Base-by-base conservation (phyloP, 2,113 vertebrate genomes). In the Tautogolabrus adspersus region DNA sequence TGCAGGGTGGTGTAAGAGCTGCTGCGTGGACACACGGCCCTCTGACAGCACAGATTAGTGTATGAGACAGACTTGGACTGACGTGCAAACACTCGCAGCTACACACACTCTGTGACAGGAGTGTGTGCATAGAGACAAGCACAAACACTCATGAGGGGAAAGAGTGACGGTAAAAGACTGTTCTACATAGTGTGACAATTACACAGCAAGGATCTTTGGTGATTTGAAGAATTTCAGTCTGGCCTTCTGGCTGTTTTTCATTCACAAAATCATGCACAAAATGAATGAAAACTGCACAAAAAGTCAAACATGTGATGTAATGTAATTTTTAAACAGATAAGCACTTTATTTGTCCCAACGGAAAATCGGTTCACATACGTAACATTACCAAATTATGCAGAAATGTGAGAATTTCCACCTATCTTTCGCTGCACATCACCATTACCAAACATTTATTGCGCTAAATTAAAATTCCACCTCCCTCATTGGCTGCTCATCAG, bases 1-100 rank as follows among this genome's bases (percentile, higher is more conserved):
- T 88, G 72, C 81, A 74, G 81, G 81, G 51, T 66, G 72, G 40
- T 44, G 79, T 47, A 63, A 30, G 56, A 56, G 82, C 77, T 51
- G 81, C 57, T 54, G 77, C 42, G 71, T 47, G 21, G 22, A 34
- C 1, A n/a, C 51, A 23, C 65, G 68, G 68, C 44, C 68, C 55
- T 79, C 44, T 66, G 70, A 84, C 85, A 71, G 59, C 23, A 60
- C 59, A 9, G 77, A 90, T 87, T 82, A 80, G 51, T 60, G 70
- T 44, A n/a, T 44, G 30, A 61, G 19, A 58, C 56, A n/a, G 62
- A 26, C 34, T 0, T 3, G 37, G 57, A 63, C 42, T 56, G 72
- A 83, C 59, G 7, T 30, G 34, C 60, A 49, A 21, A 61, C 44
- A 26, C 78, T 59, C 55, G 49, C 34, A 73, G 66, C 69, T 9